These are phyloP conservation scores for Tauraco erythrolophus DNA, from an alignment of 2,113 vertebrate species.

Conservation along the genomic window DNA sequence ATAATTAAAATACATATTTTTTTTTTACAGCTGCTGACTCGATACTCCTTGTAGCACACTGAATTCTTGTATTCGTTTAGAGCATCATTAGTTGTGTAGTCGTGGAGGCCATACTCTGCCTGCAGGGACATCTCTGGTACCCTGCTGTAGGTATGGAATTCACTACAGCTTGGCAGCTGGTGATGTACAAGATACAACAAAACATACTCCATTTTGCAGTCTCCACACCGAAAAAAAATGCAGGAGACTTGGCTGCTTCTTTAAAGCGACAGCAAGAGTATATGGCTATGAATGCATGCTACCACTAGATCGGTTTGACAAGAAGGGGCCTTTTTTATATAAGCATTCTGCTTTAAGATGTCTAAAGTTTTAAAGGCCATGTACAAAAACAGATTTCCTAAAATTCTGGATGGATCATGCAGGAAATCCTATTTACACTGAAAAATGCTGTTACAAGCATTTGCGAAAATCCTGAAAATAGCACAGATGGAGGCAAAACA, in stretches of 20 bases:
- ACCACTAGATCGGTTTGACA: neutral
- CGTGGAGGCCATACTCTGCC: neutral
- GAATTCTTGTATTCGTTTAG: neutral
- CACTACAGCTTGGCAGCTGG: neutral
- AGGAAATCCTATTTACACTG: neutral
- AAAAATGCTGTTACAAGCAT: neutral
- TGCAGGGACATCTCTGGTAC: neutral
- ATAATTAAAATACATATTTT: neutral
- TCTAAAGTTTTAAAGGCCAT: neutral
- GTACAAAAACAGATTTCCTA: neutral
- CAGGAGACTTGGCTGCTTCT: neutral
- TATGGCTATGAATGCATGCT: neutral
- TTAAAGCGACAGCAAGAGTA: neutral
- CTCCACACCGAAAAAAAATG: neutral
- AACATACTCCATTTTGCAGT: neutral
- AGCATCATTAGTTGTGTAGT: neutral
- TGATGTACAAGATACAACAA: neutral
- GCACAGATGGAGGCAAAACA: neutral
- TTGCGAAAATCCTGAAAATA: neutral
- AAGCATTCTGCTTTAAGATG: neutral
- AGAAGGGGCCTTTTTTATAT: neutral
- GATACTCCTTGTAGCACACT: neutral
- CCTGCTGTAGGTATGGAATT: neutral
- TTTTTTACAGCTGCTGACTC: neutral
- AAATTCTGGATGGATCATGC: neutral